Evolutionary conservation across 2,797 vertebrate species (phyloP).

Genomic region (Anas bernieri): DNA sequence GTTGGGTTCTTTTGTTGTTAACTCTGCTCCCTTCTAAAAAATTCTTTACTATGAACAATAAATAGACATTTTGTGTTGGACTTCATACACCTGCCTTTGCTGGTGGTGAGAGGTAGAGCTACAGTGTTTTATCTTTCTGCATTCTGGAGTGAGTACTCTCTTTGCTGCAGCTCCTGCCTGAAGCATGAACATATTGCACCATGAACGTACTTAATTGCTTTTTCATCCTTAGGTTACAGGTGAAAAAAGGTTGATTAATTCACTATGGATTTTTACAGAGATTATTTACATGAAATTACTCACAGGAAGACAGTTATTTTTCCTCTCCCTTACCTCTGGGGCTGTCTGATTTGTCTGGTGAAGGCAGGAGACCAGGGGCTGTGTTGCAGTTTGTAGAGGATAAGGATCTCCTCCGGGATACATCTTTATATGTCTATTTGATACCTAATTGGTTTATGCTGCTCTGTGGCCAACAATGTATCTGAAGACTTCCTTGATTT

Average conservation of each 20-base stretch:
- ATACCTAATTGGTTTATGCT: neutral
- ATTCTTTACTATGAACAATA: neutral
- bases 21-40: neutral
- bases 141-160: neutral
- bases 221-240: neutral
- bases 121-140: neutral
- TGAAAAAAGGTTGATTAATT: neutral
- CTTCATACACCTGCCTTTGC: neutral
- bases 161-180: neutral
- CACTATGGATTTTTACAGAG: neutral
- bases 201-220: accelerated
- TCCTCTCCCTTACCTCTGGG: accelerated
- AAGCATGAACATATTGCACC: neutral
- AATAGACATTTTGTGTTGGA: neutral
- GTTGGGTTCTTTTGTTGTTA: neutral
- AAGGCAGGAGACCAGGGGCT: neutral
- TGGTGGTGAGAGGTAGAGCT: neutral
- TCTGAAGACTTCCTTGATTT: neutral
- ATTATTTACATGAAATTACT: neutral
- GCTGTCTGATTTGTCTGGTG: neutral
- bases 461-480: accelerated
- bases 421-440: neutral
- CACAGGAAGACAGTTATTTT: neutral
- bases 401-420: neutral
- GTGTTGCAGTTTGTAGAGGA: neutral